Conservation (phyloP, 2,888 invertebrate species). For the Charanyca ferruginea region DNA sequence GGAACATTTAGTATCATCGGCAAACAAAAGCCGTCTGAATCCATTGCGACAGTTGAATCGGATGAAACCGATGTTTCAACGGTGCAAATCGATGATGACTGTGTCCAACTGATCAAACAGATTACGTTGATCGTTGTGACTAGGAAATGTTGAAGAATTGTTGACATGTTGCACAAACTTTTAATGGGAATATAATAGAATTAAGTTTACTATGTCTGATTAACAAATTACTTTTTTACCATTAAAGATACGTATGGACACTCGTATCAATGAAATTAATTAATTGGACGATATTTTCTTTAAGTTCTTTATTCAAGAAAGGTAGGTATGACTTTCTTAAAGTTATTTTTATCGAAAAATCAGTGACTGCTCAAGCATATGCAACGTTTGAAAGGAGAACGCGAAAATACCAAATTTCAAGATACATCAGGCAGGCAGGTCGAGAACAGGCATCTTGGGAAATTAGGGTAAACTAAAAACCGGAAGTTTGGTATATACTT, state of each 20-base stretch:
- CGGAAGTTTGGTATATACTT: too few species aligned
- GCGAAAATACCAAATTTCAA: too few species aligned
- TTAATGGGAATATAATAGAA: neutral
- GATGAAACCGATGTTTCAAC: constrained; percentile 46
- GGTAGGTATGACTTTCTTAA: too few species aligned
- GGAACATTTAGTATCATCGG: constrained; percentile 9
- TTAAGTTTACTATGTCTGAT: neutral
- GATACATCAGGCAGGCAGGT: too few species aligned
- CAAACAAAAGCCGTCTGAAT: constrained; percentile 35
- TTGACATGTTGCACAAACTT: constrained; percentile 23
- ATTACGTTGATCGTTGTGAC: constrained; percentile 37
- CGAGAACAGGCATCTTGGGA: too few species aligned
- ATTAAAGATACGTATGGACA: too few species aligned
- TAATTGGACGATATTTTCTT: too few species aligned
- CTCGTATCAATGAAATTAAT: neutral
- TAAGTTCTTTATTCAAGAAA: too few species aligned
- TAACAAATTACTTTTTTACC: too few species aligned
- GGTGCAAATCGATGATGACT: constrained; percentile 47
- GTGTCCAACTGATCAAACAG: constrained; percentile 45
- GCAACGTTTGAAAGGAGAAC: too few species aligned
- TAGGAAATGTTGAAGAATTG: constrained; percentile 21
- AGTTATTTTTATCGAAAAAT: too few species aligned
- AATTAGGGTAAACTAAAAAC: too few species aligned
- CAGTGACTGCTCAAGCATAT: neutral
- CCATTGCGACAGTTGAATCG: constrained; percentile 51